These are phyloP conservation scores for Saturnia japonica DNA, from an alignment of 2,888 invertebrate genomes.

Conservation along the genomic window DNA sequence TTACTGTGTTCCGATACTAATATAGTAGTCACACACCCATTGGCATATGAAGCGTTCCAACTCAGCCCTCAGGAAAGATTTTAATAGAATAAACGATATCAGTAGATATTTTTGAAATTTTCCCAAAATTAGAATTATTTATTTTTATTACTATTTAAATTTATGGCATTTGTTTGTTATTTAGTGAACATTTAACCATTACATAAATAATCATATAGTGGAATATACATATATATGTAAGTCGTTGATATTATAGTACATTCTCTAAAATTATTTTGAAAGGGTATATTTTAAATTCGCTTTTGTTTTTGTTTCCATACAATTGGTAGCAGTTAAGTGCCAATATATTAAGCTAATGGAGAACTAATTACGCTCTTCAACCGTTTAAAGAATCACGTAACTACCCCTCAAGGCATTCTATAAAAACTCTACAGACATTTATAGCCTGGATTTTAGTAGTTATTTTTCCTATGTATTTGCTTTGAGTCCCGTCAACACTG, in stretches of 20 bases:
- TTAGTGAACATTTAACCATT: background rate
- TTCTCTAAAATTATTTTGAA: conserved; percentile 3
- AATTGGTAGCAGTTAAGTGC: conserved; percentile 28
- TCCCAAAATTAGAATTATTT: too few species aligned
- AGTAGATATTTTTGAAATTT: too few species aligned
- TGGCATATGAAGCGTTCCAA: too few species aligned
- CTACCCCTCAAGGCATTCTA: background rate
- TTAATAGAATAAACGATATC: too few species aligned
- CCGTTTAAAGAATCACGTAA: conserved; percentile 49
- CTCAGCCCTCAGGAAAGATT: too few species aligned
- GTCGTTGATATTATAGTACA: background rate
- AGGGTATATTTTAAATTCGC: background rate
- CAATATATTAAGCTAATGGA: conserved; percentile 72
- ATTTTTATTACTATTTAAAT: background rate
- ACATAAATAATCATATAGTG: background rate
- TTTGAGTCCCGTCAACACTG: background rate
- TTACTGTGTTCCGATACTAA: too few species aligned
- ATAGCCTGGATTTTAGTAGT: background rate
- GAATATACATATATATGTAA: background rate
- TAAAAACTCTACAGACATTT: conserved; percentile 16
- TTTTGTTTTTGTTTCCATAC: conserved; percentile 8
- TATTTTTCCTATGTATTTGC: background rate
- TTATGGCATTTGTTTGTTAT: background rate
- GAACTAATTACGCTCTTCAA: conserved; percentile 71
- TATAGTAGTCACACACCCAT: too few species aligned